Evolutionary conservation across 2,113 vertebrate species (phyloP), one percentile per base, ranked within the genome.

Genomic region (Brachypodius melanocephalos): DNA sequence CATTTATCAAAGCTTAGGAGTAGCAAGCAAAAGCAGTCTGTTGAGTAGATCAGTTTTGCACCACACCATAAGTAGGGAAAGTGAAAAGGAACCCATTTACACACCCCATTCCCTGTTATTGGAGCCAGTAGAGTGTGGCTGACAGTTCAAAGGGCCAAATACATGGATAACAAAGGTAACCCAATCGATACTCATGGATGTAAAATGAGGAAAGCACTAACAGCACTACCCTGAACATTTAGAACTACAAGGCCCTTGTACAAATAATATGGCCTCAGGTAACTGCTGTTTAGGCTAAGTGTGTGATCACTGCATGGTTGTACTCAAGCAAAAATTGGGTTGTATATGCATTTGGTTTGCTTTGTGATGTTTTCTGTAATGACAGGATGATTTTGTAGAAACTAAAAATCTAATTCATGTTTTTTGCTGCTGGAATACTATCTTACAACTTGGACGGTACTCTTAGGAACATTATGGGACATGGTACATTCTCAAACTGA

Each of bases 101-200:
- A 52, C 0, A 2, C 9, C 31, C 31, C 34, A 16, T 32, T 84
- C 18, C 7, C 28, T 22, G 3, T 72, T 72, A 36, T 9, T 74
- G 14, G 26, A 63, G 34, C 36, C 52, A 69, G 3, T 5, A 42
- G 48, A 59, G 20, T 36, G 25, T 40, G 21, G 21, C 43, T 84
- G 54, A 8, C 7, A n/a, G 7, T 54, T 87, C 62, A 84, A 75
- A 32, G 31, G 19, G 49, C 16, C 38, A 89, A 67, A 49, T 36
- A 4, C 31, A 16, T 10, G 14, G 43, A 40, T 31, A 76, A 43
- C 48, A 84, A 36, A 72, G n/a, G 29, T 82, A 68, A 82, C 11
- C 12, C 17, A 31, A 3, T 42, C 0, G 0, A 21, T 45, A 26
- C 26, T 68, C 15, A 6, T 40, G 59, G 32, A n/a, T 76, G 11